Evolutionary conservation across 1,140 invertebrate species (phyloP), one percentile per base, ranked within the genome.

Genomic region (Sycobia sp.): DNA sequence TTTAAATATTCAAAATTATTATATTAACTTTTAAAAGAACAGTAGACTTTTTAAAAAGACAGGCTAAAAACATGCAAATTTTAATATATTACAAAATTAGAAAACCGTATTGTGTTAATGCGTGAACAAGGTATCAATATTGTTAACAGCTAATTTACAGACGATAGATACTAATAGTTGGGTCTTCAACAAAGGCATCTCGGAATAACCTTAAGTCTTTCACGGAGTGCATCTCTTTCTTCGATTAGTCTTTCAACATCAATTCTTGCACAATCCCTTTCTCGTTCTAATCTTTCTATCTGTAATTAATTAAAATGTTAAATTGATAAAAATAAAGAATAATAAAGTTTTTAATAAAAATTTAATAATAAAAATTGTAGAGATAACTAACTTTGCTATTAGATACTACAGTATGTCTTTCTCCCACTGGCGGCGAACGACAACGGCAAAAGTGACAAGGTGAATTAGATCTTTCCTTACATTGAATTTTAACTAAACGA

Each of bases 191-290:
- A n/a, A n/a, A 62, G 22, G 7, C 62, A 34, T 66, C 41, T 32
- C 25, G 53, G 58, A 23, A 53, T 71, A 80, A 84, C 83, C 79
- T 85, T 82, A 11, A 86, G 71, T 72, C 80, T 79, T 61, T 84
- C 76, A 5, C 79, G 76, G 9, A 86, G 71, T n/a, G 80, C 74
- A 68, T 84, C 78, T 47, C 83, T 76, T 74, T 88, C 86, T 67
- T 84, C 78, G 62, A 84, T 82, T 27, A 86, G 66, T 60, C 82
- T 76, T 57, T 82, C 74, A 18, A 85, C 73, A 64, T 87, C 84
- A n/a, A 72, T 77, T 62, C 77, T 76, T 20, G 84, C 82, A 27
- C 78, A 68, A 65, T 86, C 83, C 56, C 84, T 73, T 69, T 86
- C 86, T 34, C 78, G 78, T 73, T 86, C 82, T 23, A 84, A 65